Evolutionary conservation across 2,113 vertebrate species (phyloP).

Genomic region (Anoura caudifer): DNA sequence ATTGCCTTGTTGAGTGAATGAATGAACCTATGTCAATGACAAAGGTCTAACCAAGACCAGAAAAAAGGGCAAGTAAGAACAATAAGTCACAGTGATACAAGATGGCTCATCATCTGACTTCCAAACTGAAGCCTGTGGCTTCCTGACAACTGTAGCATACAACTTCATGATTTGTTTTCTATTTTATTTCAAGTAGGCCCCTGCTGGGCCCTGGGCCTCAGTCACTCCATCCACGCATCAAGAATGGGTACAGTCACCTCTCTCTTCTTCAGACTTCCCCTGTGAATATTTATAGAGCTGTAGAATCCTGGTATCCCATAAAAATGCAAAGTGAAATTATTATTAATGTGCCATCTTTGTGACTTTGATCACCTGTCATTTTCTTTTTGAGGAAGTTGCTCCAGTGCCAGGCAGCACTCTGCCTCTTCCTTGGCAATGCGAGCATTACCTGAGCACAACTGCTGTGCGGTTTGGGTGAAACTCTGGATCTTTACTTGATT

Average conservation of each 20-base stretch:
- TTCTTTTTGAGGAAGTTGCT: slow-evolving; percentile 54
- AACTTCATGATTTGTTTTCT: neutral
- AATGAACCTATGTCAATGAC: neutral
- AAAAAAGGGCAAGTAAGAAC: neutral
- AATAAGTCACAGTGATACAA: neutral
- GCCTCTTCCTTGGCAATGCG: neutral
- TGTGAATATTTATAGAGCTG: slow-evolving; percentile 58
- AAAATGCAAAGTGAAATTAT: slow-evolving; percentile 69
- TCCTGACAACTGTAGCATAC: too few species aligned
- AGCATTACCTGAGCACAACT: slow-evolving; percentile 15
- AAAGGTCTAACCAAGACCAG: neutral
- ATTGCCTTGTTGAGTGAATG: neutral
- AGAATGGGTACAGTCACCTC: neutral
- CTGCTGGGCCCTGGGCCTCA: neutral
- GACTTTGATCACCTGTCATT: slow-evolving; percentile 52
- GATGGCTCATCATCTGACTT: neutral
- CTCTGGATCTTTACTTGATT: slow-evolving; percentile 76
- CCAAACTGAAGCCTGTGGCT: neutral
- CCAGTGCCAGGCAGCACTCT: neutral
- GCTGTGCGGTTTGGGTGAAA: slow-evolving; percentile 64
- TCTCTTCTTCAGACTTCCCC: neutral
- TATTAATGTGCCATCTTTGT: slow-evolving; percentile 45
- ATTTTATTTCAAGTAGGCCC: neutral
- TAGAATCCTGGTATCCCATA: slow-evolving; percentile 58
- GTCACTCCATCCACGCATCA: neutral